phyloP scores from a whole-genome alignment of 1,140 invertebrate genomes.

The Ceratosolen fusciceps region DNA sequence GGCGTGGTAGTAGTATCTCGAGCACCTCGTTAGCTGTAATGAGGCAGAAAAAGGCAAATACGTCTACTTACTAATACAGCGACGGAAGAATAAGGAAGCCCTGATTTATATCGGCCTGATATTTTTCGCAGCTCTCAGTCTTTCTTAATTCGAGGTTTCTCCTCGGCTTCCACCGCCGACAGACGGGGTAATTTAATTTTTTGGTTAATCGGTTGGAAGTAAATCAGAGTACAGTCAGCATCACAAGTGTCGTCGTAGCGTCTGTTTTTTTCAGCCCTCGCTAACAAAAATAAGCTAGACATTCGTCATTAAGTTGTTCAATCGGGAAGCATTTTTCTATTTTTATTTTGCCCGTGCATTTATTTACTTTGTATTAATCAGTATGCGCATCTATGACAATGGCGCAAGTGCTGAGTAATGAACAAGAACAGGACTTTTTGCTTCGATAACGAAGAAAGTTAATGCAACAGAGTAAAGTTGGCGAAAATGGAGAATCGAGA shows the following conservation, averaged over 20 bases:
- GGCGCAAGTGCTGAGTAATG: too few species aligned
- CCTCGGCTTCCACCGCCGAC: conserved; percentile 55
- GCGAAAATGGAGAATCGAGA: too few species aligned
- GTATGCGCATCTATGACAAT: too few species aligned
- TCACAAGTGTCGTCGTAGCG: conserved; percentile 53
- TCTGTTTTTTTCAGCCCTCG: conserved; percentile 50
- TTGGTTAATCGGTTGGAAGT: conserved; percentile 66
- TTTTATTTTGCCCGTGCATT: too few species aligned
- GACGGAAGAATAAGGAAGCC: conserved; percentile 61
- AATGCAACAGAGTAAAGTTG: too few species aligned
- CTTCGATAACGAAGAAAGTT: too few species aligned
- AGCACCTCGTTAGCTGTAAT: conserved; percentile 44
- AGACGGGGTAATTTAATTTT: conserved; percentile 67
- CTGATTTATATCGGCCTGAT: conserved; percentile 69
- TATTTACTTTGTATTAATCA: too few species aligned
- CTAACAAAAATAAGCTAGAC: not conserved
- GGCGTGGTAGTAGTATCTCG: not conserved
- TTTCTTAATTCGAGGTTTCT: conserved; percentile 70
- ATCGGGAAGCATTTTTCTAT: too few species aligned
- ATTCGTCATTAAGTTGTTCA: not conserved
- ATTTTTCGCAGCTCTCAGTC: conserved; percentile 69
- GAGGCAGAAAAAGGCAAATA: conserved; percentile 53
- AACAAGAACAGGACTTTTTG: too few species aligned
- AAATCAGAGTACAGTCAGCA: conserved; percentile 66
- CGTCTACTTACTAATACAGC: conserved; percentile 26